phyloP scores from a whole-genome alignment of 92 coral and sea anemone species.

The Scolanthus callimorphus region DNA sequence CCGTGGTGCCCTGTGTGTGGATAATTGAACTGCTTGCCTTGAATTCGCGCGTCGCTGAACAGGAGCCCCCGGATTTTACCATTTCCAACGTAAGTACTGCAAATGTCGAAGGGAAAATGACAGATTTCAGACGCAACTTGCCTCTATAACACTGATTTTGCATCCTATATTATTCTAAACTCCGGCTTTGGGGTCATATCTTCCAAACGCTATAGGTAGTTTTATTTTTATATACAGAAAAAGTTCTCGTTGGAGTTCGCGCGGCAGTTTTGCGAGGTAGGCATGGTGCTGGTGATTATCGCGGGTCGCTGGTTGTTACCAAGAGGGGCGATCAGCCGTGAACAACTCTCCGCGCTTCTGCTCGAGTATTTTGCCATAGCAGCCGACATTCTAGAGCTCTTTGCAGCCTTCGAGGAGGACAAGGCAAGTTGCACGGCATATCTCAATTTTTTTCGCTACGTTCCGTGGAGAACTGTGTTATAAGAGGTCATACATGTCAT shows the following conservation, averaged over 20 bases:
- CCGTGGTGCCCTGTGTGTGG: conserved; percentile 82
- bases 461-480: too few species aligned
- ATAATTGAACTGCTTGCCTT: conserved; percentile 54
- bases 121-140: too few species aligned
- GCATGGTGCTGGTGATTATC: conserved; percentile 72
- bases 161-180: neutral
- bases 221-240: neutral
- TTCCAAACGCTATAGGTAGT: too few species aligned
- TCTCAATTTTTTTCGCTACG: too few species aligned
- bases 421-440: conserved; percentile 41
- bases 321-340: conserved; percentile 85
- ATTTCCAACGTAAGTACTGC: too few species aligned
- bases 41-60: too few species aligned
- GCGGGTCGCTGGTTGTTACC: conserved; percentile 91
- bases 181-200: neutral
- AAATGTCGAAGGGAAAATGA: too few species aligned
- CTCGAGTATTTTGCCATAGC: conserved; percentile 91
- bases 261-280: conserved; percentile 65
- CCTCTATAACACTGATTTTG: neutral
- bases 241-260: neutral
- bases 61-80: too few species aligned
- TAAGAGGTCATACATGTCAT: too few species aligned
- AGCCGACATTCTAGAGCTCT: conserved; percentile 84
- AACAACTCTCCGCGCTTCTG: conserved; percentile 83
- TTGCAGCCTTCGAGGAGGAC: conserved; percentile 71